Evolutionary conservation across 2,888 invertebrate species (phyloP).

Genomic region (Metellina segmentata): DNA sequence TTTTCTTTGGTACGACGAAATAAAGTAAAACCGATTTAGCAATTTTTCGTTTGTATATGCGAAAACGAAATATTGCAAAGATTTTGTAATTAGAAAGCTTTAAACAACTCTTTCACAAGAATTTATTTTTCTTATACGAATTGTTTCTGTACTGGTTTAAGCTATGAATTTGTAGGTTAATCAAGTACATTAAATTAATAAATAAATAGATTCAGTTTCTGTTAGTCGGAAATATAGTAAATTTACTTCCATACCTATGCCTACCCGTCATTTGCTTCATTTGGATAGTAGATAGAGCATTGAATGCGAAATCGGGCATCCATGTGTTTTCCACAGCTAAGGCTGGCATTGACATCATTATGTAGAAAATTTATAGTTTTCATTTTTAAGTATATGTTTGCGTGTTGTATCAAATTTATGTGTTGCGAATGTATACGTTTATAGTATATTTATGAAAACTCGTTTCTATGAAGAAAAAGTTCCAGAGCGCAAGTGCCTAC

Average conservation of each 20-base stretch:
- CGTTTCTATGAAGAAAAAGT: slow-evolving; percentile 49
- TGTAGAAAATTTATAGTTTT: slow-evolving; percentile 12
- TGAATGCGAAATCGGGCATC: not conserved
- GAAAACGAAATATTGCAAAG: not conserved
- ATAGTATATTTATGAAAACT: slow-evolving; percentile 68
- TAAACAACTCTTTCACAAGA: not conserved
- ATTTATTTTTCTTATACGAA: not conserved
- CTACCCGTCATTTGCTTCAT: not conserved
- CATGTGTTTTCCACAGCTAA: not conserved
- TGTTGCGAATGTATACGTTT: slow-evolving; percentile 56
- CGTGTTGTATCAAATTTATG: slow-evolving; percentile 63
- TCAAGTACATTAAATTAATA: not conserved
- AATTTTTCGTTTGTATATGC: too few species aligned
- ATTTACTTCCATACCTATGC: not conserved
- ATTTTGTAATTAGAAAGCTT: not conserved
- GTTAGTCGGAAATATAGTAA: not conserved
- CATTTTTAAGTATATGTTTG: slow-evolving; percentile 14
- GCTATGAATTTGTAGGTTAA: not conserved
- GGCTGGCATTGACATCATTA: not conserved
- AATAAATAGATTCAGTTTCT: not conserved
- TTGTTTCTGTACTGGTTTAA: not conserved
- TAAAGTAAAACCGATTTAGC: too few species aligned
- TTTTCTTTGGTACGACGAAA: too few species aligned
- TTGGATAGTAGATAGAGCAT: not conserved
- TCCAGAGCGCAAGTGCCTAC: slow-evolving; percentile 70